Evolutionary conservation across 2,888 invertebrate genomes (phyloP), one percentile per base, ranked within the genome.

Genomic region (Aporophyla nigra): DNA sequence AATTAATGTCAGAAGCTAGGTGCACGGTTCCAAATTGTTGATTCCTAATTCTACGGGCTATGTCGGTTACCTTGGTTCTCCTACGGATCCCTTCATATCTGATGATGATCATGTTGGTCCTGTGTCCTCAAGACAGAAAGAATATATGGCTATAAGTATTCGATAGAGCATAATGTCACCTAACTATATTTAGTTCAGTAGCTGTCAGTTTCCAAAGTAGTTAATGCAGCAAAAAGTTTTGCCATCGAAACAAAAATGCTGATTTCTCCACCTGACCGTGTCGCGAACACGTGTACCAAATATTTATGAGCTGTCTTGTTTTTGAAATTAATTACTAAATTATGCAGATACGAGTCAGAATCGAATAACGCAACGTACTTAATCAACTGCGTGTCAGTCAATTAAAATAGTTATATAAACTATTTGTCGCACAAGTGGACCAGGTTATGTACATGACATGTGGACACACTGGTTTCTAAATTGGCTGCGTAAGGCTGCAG

Each of bases 331-430:
- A 88, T 83, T 71, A 84, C 76, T 68, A 78, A 76, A 75, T 84
- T 84, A 84, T 84, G 72, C 76, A 78, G 59, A 76, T 86, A 78
- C 76, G 73, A 80, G 51, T 75, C 69, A 62, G 54, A 74, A 78
- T 69, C 53, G 67, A 73, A 81, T 78, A 75, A 67, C 75, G 61
- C 58, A 71, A 71, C 58, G 54, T 12, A 74, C 63, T 73, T 88
- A 66, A 83, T 84, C 82, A 86, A 88, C 27, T 75, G 71, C 54
- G 71, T 78, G 81, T 80, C 80, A 78, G 78, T 82, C 76, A 76
- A 87, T 87, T 86, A 87, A 85, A 85, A 83, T 74, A 67, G 85
- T 85, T 87, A 87, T 71, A 75, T 82, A 82, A 87, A 69, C 74
- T 71, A 77, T 73, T 85, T 85, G 76, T 87, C 74, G 49, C 71